Evolutionary conservation across 2,113 vertebrate genomes (phyloP), one percentile per base, ranked within the genome.

Genomic region (Pedetes capensis): DNA sequence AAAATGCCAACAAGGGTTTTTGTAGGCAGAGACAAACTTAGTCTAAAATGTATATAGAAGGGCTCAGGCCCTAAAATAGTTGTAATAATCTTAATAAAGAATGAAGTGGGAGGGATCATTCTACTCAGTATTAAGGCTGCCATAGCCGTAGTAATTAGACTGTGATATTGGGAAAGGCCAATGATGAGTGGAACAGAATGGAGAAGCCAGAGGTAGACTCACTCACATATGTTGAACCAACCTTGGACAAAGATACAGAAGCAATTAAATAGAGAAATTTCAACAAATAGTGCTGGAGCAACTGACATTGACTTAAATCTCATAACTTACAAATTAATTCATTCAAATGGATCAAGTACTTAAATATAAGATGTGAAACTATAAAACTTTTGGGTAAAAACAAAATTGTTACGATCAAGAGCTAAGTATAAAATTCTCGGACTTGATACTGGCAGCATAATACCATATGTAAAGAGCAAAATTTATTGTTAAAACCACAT

Each of bases 321-420:
- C 34, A 66, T 74, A 66, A 5, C 20, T 44, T 27, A 83, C 34
- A 82, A 69, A 59, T 59, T 76, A 92, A 51, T 27, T 92, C 47
- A 84, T n/a, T n/a, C 37, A 29, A 83, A 83, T 82, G 16, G 59
- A 53, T 69, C 29, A 61, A 51, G 9, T 44, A 44, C 3, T 76
- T 88, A 39, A 69, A 59, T 83, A 44, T 78, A 84, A 84, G 76
- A 84, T n/a, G n/a, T n/a, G n/a, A n/a, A n/a, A n/a, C n/a, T n/a
- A n/a, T n/a, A n/a, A n/a, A n/a, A n/a, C n/a, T 68, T 81, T 68
- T 75, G 25, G n/a, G 23, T 25, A 86, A 80, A 74, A 13, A 89
- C 29, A 69, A 71, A 44, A 66, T 74, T 27, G 86, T 80, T 39
- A 75, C 39, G 53, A 64, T 47, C 20, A 59, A 59, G 42, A 90